Conservation (phyloP, 2,888 invertebrate genomes). For the Pandemis cinnamomeana region DNA sequence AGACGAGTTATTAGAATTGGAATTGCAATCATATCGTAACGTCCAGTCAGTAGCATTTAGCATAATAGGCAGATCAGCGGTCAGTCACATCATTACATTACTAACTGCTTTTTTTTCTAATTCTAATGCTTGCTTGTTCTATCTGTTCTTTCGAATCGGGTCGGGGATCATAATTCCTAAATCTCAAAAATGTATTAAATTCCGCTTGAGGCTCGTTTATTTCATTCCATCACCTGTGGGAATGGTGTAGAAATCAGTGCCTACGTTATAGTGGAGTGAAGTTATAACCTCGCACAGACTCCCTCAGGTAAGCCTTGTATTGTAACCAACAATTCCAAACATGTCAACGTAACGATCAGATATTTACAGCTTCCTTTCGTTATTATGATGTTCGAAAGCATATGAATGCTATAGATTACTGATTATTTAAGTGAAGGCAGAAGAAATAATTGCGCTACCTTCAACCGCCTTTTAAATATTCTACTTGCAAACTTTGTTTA, state of each 20-base stretch:
- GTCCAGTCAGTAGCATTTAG: no score
- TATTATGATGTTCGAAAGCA: background rate
- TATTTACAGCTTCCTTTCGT: background rate
- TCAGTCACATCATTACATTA: background rate
- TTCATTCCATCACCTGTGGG: background rate
- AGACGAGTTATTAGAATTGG: no score
- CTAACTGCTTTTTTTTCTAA: background rate
- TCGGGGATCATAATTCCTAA: background rate
- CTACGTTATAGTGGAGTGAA: background rate
- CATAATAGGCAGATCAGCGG: background rate
- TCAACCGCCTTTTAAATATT: background rate
- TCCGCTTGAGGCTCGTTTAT: background rate
- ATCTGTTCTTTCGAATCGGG: background rate
- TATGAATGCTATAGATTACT: background rate
- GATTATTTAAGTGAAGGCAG: background rate
- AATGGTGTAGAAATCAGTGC: background rate
- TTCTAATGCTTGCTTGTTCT: background rate
- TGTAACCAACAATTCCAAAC: constrained; percentile 26
- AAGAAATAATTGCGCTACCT: background rate
- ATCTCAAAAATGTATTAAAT: background rate
- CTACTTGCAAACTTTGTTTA: constrained; percentile 14
- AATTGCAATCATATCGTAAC: no score
- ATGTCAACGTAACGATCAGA: background rate
- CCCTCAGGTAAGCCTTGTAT: constrained; percentile 19
- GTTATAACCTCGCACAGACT: background rate